Evolutionary conservation across 2,113 vertebrate genomes (phyloP), one percentile per base, ranked within the genome.

Genomic region (Aspiorhynchus laticeps): DNA sequence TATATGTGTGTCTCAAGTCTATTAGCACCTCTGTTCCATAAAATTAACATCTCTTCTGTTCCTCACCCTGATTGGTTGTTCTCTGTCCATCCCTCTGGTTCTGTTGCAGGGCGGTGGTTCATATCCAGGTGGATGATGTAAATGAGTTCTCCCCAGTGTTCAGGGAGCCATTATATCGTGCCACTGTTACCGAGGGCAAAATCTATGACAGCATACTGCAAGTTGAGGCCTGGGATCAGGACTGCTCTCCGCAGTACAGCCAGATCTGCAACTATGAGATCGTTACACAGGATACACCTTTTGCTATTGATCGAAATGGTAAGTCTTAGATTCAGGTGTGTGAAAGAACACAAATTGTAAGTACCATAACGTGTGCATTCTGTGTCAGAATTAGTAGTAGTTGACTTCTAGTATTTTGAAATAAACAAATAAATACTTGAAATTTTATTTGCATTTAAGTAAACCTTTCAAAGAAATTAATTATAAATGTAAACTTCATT

Each of bases 181-280:
- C 96, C 14, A 95, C 95, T 0, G 96, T 99, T 87, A 98, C 96
- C 0, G 98, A 99, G 86, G 97, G 96, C 59, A 98, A 98, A 91
- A 97, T 99, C 92, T 99, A 98, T 0, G 98, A 99, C 93, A 98
- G 96, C 90, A 96, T 99, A 85, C 93, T 99, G 74, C 98, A 99
- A 92, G 98, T 99, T 85, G 98, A 99, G 91, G 98, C 98, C 31
- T 92, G 95, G 79, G 98, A 99, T 0, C 97, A 97, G 76, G 98
- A 99, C 92, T 99, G 98, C 87, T 99, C 98, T 9, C 97, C 97
- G 0, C 98, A 99, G 90, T 99, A 96, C 87, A 99, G 97, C 93
- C 98, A 99, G 92, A 98, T 99, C 91, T 99, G 98, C 96, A 99
- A 97, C 93, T 99, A 98, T 2, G 97, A 98, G 90, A 98, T 99